These are phyloP conservation scores for Chaenodraco wilsoni DNA, from an alignment of 2,797 vertebrate genomes.

Conservation along the genomic window DNA sequence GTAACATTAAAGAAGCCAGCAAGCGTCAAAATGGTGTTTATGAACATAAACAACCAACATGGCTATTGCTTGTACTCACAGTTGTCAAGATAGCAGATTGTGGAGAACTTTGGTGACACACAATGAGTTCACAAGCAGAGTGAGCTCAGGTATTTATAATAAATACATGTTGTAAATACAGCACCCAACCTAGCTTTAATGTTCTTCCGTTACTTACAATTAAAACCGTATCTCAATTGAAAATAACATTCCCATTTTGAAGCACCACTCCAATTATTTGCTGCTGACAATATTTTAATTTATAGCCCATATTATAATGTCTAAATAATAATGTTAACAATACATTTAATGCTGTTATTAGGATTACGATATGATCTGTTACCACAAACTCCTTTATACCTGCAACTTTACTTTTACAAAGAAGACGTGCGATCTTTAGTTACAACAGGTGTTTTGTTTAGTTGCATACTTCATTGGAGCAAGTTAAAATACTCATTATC, in stretches of 20 bases:
- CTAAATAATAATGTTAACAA: neutral
- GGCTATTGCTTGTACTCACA: too few relatives aligned
- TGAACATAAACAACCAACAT: too few relatives aligned
- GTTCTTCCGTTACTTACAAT: neutral
- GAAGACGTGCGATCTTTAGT: slow-evolving; percentile 4
- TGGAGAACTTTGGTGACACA: too few relatives aligned
- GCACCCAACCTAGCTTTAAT: neutral
- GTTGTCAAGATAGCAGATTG: too few relatives aligned
- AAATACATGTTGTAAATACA: too few relatives aligned
- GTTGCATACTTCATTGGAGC: slow-evolving; percentile 9
- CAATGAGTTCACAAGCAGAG: too few relatives aligned
- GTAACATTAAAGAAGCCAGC: too few relatives aligned
- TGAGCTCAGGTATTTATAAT: too few relatives aligned
- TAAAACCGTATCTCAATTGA: slow-evolving; percentile 15
- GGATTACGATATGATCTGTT: neutral
- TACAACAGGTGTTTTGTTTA: slow-evolving; percentile 17
- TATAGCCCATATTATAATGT: neutral
- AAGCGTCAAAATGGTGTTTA: too few relatives aligned
- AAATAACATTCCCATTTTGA: slow-evolving; percentile 21
- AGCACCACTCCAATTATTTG: slow-evolving; percentile 16
- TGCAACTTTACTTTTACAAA: slow-evolving; percentile 3
- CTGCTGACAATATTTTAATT: slow-evolving; percentile 18
- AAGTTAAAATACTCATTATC: slow-evolving; percentile 14
- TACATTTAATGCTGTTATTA: neutral
- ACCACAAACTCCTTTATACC: neutral